Evolutionary conservation across 1,140 invertebrate species (phyloP), one percentile per base, ranked within the genome.

Genomic region (Cotesia chilonis): DNA sequence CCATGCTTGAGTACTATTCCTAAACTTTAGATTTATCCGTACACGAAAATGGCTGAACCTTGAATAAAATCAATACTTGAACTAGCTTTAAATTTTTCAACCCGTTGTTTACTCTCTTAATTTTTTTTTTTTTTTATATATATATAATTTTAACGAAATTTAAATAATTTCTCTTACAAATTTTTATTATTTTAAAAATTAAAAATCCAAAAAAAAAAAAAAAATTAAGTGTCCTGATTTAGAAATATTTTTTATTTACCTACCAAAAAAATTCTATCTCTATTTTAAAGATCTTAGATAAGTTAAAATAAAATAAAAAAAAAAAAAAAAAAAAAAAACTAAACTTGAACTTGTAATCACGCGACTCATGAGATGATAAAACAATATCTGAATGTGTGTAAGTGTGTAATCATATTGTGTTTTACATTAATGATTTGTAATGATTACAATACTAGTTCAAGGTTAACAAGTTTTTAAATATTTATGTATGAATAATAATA

Each of bases 51-150:
- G 41, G 64, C 36, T 51, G 64, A 47, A 14, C 64, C 41, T 36
- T 10, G 64, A 52, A 66, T 66, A 51, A 66, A 66, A 66, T 66
- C 64, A 66, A 66, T 66, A 66, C 64, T 20, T 38, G 37, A 28
- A 66, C 14, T 51, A 4, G 12, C 37, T 28, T 4, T 14, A 66
- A 20, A 20, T 9, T 66, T n/a, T 35, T 36, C n/a, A 10, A 52
- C 14, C 14, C 14, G 17, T n/a, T 12, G 55, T 20, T 10, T 4
- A 14, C 17, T 12, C 6, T n/a, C 17, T 6, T 59, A 7, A 9
- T 61, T 37, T 61, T 3, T 4, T 5, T 61, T 61, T 28, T 9
- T 35, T 7, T 35, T 14, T 14, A n/a, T 14, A 0, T 14, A 0
- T 12, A 36, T 3, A 60, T 20, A 35, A 10, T 17, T 60, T 60